Conservation (phyloP, 2,797 vertebrate species). For the Halcyon chelicuti region DNA sequence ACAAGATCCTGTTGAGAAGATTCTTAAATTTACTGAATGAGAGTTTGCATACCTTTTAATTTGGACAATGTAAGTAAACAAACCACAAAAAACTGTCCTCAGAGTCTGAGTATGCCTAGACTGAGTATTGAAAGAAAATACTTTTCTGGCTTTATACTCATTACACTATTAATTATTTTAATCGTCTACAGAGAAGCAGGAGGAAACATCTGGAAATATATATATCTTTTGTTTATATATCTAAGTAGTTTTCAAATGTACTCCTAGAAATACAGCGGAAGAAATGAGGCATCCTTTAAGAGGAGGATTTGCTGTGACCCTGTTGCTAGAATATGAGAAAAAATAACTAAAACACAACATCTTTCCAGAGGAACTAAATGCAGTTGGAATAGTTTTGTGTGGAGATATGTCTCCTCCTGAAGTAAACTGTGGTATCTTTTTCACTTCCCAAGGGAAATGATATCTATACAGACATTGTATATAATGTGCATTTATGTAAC, state of each 20-base stretch:
- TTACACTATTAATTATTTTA: slow-evolving; percentile 36
- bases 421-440: not conserved
- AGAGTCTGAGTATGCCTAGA: not conserved
- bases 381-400: not conserved
- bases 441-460: not conserved
- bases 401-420: not conserved
- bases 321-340: not conserved
- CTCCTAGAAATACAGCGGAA: not conserved
- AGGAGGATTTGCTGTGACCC: not conserved
- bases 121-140: slow-evolving; percentile 1
- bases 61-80: not conserved
- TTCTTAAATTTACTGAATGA: not conserved
- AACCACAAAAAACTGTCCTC: not conserved
- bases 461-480: not conserved
- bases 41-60: slow-evolving; percentile 2
- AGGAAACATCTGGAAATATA: not conserved
- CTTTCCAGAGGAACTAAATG: not conserved
- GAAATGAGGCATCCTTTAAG: not conserved
- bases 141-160: not conserved
- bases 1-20: not conserved
- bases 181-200: not conserved
- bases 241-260: not conserved
- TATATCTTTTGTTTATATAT: not conserved
- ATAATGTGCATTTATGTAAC: not conserved
- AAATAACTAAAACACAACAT: not conserved